Conservation (phyloP, 2,113 vertebrate species). For the Desmodus rotundus region DNA sequence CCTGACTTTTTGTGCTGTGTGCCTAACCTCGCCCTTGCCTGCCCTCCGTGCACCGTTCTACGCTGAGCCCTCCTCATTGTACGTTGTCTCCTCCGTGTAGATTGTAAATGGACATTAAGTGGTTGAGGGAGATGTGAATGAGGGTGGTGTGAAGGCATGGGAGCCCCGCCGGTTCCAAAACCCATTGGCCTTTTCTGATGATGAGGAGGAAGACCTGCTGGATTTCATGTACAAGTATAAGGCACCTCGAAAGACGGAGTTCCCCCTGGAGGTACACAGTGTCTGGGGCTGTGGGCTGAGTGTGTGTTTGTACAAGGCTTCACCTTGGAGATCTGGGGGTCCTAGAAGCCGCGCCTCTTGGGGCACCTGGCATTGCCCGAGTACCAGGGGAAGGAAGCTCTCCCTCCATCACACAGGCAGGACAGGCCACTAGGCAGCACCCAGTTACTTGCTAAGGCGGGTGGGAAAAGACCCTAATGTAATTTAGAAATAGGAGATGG, state of each 20-base stretch:
- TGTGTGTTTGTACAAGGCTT: neutral
- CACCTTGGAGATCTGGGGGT: neutral
- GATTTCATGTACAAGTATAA: constrained; percentile 76
- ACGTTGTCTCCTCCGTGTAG: constrained; percentile 78
- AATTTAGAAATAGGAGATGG: neutral
- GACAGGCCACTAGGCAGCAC: neutral
- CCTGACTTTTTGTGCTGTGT: constrained; percentile 6
- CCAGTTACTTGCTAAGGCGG: neutral
- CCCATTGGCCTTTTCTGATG: constrained; percentile 81
- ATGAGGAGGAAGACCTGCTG: constrained; percentile 79
- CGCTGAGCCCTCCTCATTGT: constrained; percentile 55
- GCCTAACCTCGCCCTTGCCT: constrained; percentile 23
- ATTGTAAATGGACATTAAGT: constrained; percentile 79
- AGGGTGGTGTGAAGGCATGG: constrained; percentile 77
- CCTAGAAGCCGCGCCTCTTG: neutral
- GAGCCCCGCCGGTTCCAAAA: constrained; percentile 76
- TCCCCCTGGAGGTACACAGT: constrained; percentile 82
- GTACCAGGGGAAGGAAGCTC: neutral
- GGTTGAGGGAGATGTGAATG: constrained; percentile 81
- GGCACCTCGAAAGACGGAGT: constrained; percentile 76
- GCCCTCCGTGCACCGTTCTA: neutral
- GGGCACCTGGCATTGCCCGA: neutral
- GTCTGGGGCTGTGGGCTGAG: neutral
- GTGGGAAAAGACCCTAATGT: neutral
- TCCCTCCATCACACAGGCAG: neutral